phyloP scores from a whole-genome alignment of 1,140 invertebrate genomes.

The Drosophila fuyamai region DNA sequence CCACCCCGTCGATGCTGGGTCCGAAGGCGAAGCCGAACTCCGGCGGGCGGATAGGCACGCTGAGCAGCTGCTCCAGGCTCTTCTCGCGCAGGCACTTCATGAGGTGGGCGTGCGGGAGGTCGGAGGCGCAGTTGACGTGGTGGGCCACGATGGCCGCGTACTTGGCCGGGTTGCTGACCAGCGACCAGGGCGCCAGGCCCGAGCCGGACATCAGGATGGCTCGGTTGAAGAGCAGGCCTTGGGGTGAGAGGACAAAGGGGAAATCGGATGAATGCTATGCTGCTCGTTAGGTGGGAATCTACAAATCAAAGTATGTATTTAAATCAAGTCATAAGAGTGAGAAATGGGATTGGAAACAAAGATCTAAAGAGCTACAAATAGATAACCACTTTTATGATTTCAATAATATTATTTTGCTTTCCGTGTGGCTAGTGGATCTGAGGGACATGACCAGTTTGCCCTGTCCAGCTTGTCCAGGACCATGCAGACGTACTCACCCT shows the following conservation, averaged over 20 bases:
- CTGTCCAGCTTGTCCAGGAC: no score
- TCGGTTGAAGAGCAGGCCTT: slow-evolving; percentile 95
- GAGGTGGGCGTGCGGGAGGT: slow-evolving; percentile 89
- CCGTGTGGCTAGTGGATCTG: not conserved
- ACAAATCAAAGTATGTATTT: no score
- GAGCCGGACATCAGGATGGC: slow-evolving; percentile 98
- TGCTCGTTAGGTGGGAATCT: no score
- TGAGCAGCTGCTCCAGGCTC: slow-evolving; percentile 90
- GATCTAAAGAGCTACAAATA: no score
- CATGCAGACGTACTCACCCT: slow-evolving; percentile 88
- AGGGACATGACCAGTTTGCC: not conserved
- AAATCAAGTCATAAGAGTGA: no score
- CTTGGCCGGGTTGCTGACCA: slow-evolving; percentile 93
- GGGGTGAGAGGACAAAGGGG: slow-evolving; percentile 44
- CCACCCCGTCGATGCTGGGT: slow-evolving; percentile 95
- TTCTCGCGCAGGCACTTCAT: slow-evolving; percentile 93
- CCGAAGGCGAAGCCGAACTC: slow-evolving; percentile 95
- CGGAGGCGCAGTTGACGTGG: slow-evolving; percentile 94
- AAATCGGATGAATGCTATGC: not conserved
- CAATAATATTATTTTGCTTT: no score
- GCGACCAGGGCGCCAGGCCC: slow-evolving; percentile 96
- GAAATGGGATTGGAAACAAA: no score
- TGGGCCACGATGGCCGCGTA: slow-evolving; percentile 94
- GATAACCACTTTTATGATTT: no score
- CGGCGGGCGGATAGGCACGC: slow-evolving; percentile 91